Conservation (phyloP, 2,888 invertebrate species). For the Cheilosia variabilis region DNA sequence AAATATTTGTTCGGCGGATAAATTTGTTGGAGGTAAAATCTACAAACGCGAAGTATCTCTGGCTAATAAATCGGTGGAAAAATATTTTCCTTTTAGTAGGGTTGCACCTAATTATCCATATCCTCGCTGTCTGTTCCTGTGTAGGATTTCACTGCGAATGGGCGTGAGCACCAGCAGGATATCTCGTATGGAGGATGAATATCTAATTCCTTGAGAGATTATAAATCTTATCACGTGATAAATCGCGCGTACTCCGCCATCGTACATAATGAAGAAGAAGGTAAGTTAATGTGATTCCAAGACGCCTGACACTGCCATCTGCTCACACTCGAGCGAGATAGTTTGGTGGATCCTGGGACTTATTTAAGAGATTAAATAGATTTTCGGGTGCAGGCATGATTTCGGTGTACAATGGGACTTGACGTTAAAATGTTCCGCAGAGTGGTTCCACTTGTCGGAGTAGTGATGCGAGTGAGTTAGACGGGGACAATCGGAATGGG, state of each 20-base stretch:
- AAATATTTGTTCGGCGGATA: slow-evolving; percentile 49
- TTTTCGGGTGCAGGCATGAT: background rate
- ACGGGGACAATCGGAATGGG: background rate
- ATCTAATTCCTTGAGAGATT: slow-evolving; percentile 30
- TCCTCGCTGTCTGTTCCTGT: slow-evolving; percentile 13
- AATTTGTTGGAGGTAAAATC: slow-evolving; percentile 31
- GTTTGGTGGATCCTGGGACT: slow-evolving; percentile 1
- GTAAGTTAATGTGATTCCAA: slow-evolving; percentile 39
- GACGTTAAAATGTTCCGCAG: background rate
- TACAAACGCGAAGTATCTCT: slow-evolving; percentile 10
- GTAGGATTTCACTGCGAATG: background rate
- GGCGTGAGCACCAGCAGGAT: background rate
- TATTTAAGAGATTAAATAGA: background rate
- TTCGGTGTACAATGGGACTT: background rate
- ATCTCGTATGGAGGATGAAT: slow-evolving; percentile 32
- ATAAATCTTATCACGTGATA: slow-evolving; percentile 60
- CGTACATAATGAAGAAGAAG: background rate
- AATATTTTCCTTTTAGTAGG: slow-evolving; percentile 31
- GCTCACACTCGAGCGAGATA: slow-evolving; percentile 33
- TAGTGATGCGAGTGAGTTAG: background rate
- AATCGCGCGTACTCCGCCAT: slow-evolving; percentile 32
- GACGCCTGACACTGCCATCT: slow-evolving; percentile 38
- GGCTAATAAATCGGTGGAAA: slow-evolving; percentile 37
- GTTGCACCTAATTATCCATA: slow-evolving; percentile 49
- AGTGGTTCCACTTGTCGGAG: background rate